phyloP scores from a whole-genome alignment of 2,113 vertebrate species.

The Proteles cristata region DNA sequence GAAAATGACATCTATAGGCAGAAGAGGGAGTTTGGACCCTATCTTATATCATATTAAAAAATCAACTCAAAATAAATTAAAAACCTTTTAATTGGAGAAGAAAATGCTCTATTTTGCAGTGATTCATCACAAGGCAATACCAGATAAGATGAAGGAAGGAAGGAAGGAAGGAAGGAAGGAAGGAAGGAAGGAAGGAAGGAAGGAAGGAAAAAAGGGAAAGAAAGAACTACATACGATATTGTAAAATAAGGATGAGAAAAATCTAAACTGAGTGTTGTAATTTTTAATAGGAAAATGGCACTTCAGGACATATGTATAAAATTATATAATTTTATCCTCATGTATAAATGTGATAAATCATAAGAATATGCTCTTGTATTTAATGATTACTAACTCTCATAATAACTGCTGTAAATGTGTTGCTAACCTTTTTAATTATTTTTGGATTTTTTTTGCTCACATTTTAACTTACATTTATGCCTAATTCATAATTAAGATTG shows the following conservation, averaged over 20 bases:
- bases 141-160: constrained; percentile 79
- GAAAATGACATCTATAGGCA: not conserved
- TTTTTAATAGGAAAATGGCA: not conserved
- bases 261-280: not conserved
- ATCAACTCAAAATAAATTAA: not conserved
- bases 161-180: not conserved
- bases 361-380: not conserved
- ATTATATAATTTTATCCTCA: not conserved
- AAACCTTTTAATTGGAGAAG: constrained; percentile 79
- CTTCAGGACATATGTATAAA: not conserved
- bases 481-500: not conserved
- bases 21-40: not conserved
- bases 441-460: not conserved
- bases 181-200: not conserved
- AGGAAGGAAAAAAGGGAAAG: not conserved
- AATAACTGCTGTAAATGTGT: not conserved
- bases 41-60: not conserved
- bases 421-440: not conserved
- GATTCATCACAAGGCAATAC: constrained; percentile 85
- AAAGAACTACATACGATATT: not conserved
- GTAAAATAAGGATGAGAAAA: constrained; percentile 14
- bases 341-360: not conserved
- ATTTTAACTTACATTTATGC: not conserved
- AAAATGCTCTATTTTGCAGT: constrained; percentile 83
- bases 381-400: not conserved